Evolutionary conservation across 2,113 vertebrate genomes (phyloP).

Genomic region (Chloebia gouldiae): DNA sequence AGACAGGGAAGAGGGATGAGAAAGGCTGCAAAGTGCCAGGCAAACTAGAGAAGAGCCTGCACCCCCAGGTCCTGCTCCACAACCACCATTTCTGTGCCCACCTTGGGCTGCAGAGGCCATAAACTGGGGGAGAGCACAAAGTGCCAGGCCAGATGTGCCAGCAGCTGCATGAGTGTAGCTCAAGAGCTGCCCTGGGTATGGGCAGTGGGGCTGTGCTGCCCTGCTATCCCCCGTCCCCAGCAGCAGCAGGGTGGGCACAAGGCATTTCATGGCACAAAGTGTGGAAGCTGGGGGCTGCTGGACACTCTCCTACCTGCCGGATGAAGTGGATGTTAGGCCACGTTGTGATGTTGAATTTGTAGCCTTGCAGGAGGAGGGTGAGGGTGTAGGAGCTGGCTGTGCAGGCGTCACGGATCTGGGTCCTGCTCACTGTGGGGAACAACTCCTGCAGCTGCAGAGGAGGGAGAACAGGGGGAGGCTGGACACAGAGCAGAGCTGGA

Average conservation of each 20-base stretch:
- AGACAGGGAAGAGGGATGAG: not conserved
- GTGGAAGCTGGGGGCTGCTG: rapidly evolving
- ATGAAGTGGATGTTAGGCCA: constrained; percentile 80
- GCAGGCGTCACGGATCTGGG: constrained; percentile 76
- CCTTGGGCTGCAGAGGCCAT: not conserved
- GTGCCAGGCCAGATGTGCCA: not conserved
- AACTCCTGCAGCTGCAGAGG: constrained; percentile 57
- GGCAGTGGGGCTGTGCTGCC: not conserved
- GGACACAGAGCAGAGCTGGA: not conserved
- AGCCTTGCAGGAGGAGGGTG: constrained; percentile 78
- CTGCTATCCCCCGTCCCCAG: rapidly evolving
- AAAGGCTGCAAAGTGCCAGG: not conserved
- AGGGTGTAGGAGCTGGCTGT: constrained; percentile 73
- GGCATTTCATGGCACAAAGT: not conserved
- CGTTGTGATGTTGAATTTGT: constrained; percentile 69
- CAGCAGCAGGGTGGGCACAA: not conserved
- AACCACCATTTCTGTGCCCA: not conserved
- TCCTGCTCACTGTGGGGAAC: not conserved
- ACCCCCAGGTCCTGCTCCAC: not conserved
- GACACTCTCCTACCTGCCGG: constrained; percentile 71
- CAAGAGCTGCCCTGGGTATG: not conserved
- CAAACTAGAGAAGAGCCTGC: not conserved
- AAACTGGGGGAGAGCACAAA: not conserved
- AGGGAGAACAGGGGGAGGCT: not conserved
- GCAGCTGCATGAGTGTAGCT: not conserved